Evolutionary conservation across 2,113 vertebrate genomes (phyloP), one percentile per base, ranked within the genome.

Genomic region (Antigone vipio): DNA sequence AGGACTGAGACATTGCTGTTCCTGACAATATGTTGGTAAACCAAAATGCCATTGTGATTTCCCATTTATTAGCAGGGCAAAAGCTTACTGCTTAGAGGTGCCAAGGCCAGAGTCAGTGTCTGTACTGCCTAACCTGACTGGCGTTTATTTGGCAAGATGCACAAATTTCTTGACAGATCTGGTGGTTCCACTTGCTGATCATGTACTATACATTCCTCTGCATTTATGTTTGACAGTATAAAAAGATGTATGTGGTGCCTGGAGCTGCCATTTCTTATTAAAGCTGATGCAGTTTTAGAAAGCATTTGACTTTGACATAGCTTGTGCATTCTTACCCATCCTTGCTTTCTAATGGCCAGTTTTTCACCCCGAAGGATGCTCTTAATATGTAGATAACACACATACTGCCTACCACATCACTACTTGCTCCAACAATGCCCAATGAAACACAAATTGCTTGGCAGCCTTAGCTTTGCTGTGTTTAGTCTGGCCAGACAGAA

Each of bases 221-320:
- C 42, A 24, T 62, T 89, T 59, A 69, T 53, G 27, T 88, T 89
- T 92, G 88, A 85, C 38, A 73, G 24, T 49, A 53, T 63, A 67
- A 79, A 92, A 59, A 95, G 86, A 55, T 32, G 49, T 38, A 44
- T 30, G 84, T 75, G 63, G 68, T 50, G 49, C 73, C 44, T 14
- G 60, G 45, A 85, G 85, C 89, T 96, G 91, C 15, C 62, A 76
- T 93, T 97, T 92, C 85, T 91, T 74, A 21, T 93, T 84, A 92
- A 79, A 85, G 58, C 71, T 94, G 90, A 92, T 85, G 73, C 60
- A 85, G 50, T 81, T 96, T 92, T 91, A 89, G 85, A 78, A 97
- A 95, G 44, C 7, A 23, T 92, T 96, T 85, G 71, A 94, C 80
- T 56, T 93, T n/a, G 40, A 12, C 30, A 89, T 86, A 97, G 93